Evolutionary conservation across 2,797 vertebrate species (phyloP).

Genomic region (Tachyglossus aculeatus): DNA sequence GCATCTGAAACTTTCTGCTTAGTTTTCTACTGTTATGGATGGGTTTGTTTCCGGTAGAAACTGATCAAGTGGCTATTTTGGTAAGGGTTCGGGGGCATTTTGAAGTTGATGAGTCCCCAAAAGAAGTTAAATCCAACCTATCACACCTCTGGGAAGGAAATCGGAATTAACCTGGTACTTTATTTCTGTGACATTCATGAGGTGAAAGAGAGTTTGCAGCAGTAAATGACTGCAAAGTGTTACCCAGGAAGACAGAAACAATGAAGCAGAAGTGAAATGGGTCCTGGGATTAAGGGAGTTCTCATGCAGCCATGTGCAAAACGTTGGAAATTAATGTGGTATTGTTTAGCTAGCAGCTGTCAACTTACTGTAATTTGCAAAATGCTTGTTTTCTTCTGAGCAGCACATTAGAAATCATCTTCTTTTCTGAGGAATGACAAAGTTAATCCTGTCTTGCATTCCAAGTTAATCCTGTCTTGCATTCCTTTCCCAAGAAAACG

Average conservation of each 20-base stretch:
- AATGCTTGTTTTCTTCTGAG: constrained; percentile 50
- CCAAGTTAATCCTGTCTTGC: constrained; percentile 69
- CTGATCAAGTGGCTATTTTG: constrained; percentile 80
- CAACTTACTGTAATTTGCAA: constrained; percentile 66
- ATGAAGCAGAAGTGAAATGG: constrained; percentile 70
- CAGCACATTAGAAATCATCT: constrained; percentile 63
- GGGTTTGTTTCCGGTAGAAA: constrained; percentile 66
- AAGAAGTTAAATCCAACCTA: constrained; percentile 74
- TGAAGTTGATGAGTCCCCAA: constrained; percentile 75
- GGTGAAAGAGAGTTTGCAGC: constrained; percentile 69
- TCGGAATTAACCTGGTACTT: constrained; percentile 73
- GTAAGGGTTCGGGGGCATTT: constrained; percentile 67
- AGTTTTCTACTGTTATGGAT: constrained; percentile 72
- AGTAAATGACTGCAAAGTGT: constrained; percentile 66
- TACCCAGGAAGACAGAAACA: constrained; percentile 64
- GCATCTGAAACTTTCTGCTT: constrained; percentile 63
- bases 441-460: constrained; percentile 69
- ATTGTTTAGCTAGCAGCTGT: constrained; percentile 76
- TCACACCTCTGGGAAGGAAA: constrained; percentile 68
- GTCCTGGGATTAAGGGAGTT: constrained; percentile 78
- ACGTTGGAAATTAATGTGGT: constrained; percentile 71
- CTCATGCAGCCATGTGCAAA: constrained; percentile 72
- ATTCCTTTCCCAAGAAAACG: constrained; percentile 56
- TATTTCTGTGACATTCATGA: constrained; percentile 72
- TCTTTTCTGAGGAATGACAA: constrained; percentile 68